These are phyloP conservation scores for Clusia tigrina DNA, from an alignment of 2,888 invertebrate species.

Conservation along the genomic window DNA sequence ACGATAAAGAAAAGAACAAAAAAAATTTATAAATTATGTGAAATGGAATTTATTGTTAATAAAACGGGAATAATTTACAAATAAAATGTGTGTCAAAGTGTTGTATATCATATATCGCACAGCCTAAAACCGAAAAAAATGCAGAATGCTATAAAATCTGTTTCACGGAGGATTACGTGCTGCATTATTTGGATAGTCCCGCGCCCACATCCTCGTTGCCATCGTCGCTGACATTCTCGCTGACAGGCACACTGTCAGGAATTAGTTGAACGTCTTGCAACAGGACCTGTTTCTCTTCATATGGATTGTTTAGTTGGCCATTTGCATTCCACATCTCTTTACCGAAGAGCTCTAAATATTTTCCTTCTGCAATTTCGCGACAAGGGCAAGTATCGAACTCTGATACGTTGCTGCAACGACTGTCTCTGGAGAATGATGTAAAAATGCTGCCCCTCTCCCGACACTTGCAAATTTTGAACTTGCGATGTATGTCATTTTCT, in stretches of 20 bases:
- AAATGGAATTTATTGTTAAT: not conserved
- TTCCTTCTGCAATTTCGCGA: slow-evolving; percentile 57
- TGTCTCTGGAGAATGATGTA: slow-evolving; percentile 34
- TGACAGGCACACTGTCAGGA: too few species aligned
- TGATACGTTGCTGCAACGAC: slow-evolving; percentile 40
- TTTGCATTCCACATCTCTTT: slow-evolving; percentile 48
- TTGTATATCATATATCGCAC: too few species aligned
- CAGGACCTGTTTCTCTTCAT: slow-evolving; percentile 38
- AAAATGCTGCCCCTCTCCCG: slow-evolving; percentile 47
- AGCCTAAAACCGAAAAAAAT: too few species aligned
- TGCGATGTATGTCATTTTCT: slow-evolving; percentile 34
- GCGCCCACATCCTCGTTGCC: too few species aligned
- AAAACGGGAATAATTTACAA: slow-evolving; percentile 26
- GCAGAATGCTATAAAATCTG: too few species aligned
- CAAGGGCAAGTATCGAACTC: slow-evolving; percentile 58
- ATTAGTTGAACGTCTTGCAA: slow-evolving; percentile 24
- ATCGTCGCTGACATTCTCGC: too few species aligned
- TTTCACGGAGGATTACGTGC: too few species aligned
- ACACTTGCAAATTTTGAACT: slow-evolving; percentile 54
- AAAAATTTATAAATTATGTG: slow-evolving; percentile 20
- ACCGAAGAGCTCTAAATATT: slow-evolving; percentile 46
- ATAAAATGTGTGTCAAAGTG: slow-evolving; percentile 20
- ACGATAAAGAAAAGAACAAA: slow-evolving; percentile 26
- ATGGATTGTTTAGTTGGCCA: slow-evolving; percentile 19
- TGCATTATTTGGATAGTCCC: too few species aligned